Evolutionary conservation across 2,888 invertebrate species (phyloP), one percentile per base, ranked within the genome.

Genomic region (Julus scandinavius): DNA sequence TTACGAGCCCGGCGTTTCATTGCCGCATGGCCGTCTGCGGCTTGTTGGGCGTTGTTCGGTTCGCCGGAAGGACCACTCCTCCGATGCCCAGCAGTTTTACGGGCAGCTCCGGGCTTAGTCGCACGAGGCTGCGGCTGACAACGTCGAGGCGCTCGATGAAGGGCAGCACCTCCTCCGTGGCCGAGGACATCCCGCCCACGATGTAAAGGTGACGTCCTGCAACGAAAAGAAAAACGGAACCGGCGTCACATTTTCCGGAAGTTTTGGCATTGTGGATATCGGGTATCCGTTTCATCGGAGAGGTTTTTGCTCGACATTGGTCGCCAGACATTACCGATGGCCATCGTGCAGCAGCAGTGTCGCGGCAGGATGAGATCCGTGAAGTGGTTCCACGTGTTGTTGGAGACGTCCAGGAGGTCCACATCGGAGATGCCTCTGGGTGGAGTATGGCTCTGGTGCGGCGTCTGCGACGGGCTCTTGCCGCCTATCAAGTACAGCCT

Each of bases 41-140:
- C 45, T 7, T 45, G 45, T 45, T 45, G 45, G 45, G 45, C 45
- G 45, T 40, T 86, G 2, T 84, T 88, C 86, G 15, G 50, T 54
- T 83, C 3, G 93, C 94, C 88, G 93, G 93, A 11, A 94, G 93
- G 90, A 94, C 94, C 54, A 41, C 50, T 6, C 54, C 58, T 38
- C 87, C 87, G 72, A 87, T 87, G 20, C 87, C 87, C 17, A 72
- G 41, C 15, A 80, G 11, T 40, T 40, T 80, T 40, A 72, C 11
- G 72, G 87, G 87, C 0, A 87, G n/a, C 6, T 87, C 40, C 7
- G 54, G 6, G 7, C 87, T 72, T n/a, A 87, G 40, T 1, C 20
- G 13, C 2, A n/a, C 38, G 9, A 20, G n/a, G 17, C 20, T n/a
- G 11, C 20, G 49, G n/a, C 40, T 41, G n/a, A 80, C 29, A 0